Conservation (phyloP, 1,140 invertebrate species). For the Diachasmimorpha longicaudata region DNA sequence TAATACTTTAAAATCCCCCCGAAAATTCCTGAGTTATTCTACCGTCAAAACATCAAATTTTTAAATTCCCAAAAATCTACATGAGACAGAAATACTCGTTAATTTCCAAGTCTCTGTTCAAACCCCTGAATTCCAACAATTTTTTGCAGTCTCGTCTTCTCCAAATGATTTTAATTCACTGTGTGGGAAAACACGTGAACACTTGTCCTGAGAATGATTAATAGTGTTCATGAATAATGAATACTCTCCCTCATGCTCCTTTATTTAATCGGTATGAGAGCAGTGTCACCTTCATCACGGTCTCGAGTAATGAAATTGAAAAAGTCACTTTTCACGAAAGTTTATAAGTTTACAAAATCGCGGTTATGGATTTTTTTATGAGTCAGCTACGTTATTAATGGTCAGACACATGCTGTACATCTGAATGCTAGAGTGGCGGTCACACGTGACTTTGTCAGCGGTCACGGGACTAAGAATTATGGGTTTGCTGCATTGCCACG, state of each 20-base stretch:
- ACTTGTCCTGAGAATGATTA: neutral
- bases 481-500: neutral
- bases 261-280: neutral
- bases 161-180: too few relatives aligned
- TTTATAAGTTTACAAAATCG: neutral
- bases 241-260: neutral
- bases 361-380: neutral
- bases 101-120: too few relatives aligned
- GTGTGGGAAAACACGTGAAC: neutral
- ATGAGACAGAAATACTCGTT: too few relatives aligned
- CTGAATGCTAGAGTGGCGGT: neutral
- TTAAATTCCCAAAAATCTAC: too few relatives aligned
- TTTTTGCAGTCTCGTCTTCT: too few relatives aligned
- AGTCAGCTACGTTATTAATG: neutral
- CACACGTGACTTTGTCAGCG: conserved; percentile 8
- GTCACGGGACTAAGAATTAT: conserved; percentile 10
- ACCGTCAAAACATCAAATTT: too few relatives aligned
- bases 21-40: too few relatives aligned
- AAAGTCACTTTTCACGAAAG: neutral
- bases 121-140: too few relatives aligned
- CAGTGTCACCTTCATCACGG: neutral
- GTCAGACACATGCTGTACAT: conserved; percentile 1
- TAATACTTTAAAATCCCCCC: too few relatives aligned
- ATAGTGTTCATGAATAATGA: neutral
- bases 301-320: neutral